Base-by-base conservation (phyloP, 2,888 invertebrate species). In the Hydrotaea cyrtoneurina region DNA sequence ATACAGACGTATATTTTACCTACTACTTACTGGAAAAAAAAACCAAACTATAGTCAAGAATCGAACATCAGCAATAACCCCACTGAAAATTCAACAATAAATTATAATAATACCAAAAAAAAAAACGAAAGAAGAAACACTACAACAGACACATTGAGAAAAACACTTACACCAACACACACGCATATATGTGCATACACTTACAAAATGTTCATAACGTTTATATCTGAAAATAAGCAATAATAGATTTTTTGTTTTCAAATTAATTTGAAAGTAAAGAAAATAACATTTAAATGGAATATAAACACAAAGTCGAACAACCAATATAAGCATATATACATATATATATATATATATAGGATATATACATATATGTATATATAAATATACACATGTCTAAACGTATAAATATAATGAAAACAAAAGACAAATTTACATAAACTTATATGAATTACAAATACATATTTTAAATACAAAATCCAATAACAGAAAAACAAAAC, bases 401-500 rank as follows among this genome's bases (percentile, higher is more conserved):
- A 39, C 59, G 17, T 69, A 64, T 66, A 78, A 55, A 71, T 43
- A 43, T 43, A 43, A 43, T n/a, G 78, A 86, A 86, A 80, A 82
- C 86, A 87, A 86, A 88, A 86, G 80, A 89, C 81, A 87, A 86
- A 86, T 85, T 86, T 83, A 86, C 86, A 84, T 79, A 73, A 71
- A 89, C 69, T 87, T 84, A 86, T 80, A 87, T 88, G 36, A 64
- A 31, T 88, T 86, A 87, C 86, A 89, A 10, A 88, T 83, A 86
- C 77, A 89, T 88, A 89, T 89, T 88, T 90, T 88, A 87, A 86
- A 87, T 88, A 88, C 87, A 87, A 86, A 69, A 23, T 43, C 46
- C 21, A 43, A 23, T 21, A n/a, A n/a, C 59, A 66, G 2, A 66
- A 64, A 36, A 64, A 23, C 10, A n/a, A n/a, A n/a, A 36, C 19